Conservation (phyloP, 2,797 vertebrate species). For the Myotis findleyi region DNA sequence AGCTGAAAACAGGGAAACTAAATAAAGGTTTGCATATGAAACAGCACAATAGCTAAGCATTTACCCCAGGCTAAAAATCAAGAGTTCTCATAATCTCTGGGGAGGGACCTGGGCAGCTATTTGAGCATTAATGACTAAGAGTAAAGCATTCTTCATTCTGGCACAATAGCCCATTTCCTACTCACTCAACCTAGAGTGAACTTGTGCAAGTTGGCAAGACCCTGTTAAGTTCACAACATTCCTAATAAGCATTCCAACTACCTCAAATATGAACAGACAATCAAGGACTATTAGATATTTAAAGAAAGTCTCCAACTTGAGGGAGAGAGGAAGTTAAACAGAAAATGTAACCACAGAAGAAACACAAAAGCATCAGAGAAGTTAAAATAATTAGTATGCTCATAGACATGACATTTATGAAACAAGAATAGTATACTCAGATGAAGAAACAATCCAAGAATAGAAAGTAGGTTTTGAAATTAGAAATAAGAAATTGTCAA, state of each 20-base stretch:
- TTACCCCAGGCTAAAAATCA: conserved; percentile 39
- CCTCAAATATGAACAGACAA: conserved; percentile 16
- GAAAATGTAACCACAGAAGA: neutral
- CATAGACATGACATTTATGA: neutral
- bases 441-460: conserved; percentile 5
- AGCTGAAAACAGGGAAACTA: neutral
- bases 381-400: neutral
- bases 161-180: conserved; percentile 29
- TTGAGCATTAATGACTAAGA: conserved; percentile 1
- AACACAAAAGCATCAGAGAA: neutral
- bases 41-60: neutral
- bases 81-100: neutral
- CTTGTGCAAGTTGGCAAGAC: conserved; percentile 16
- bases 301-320: neutral
- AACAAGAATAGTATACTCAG: neutral
- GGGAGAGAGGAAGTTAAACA: neutral
- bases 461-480: conserved; percentile 25
- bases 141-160: conserved; percentile 43
- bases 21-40: neutral
- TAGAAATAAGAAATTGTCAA: neutral
- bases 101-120: neutral
- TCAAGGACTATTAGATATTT: neutral
- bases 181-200: neutral
- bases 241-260: conserved; percentile 40
- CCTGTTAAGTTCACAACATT: neutral